A percentile compares a stretch with the other conserved stretches of the same genome.
Evolutionary conservation across 2,888 invertebrate species (phyloP).

Genomic region (Buathra laborator): DNA sequence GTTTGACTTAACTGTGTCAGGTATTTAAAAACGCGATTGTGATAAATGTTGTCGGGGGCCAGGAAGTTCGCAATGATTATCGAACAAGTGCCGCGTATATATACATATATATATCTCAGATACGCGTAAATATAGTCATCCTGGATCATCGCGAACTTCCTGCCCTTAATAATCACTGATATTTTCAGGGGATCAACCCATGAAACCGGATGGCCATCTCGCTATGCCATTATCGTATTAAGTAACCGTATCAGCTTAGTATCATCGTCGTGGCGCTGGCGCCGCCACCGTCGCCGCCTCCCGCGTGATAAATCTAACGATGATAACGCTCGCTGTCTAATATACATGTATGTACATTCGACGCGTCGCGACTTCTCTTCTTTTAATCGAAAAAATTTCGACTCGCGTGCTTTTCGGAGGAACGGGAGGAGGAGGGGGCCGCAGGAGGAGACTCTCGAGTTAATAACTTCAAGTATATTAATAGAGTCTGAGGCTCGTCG

Average conservation of each 20-base stretch:
- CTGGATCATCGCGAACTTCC: conserved; percentile 9
- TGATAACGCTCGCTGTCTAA: neutral
- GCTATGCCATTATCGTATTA: conserved; percentile 51
- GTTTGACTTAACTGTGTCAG: no score
- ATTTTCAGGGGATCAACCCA: conserved; percentile 47
- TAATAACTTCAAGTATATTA: conserved; percentile 57
- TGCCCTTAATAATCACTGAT: conserved; percentile 17
- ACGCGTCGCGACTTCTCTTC: conserved; percentile 10
- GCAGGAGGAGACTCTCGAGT: conserved; percentile 25
- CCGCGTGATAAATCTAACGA: neutral
- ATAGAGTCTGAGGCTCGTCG: conserved; percentile 38
- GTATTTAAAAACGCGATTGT: no score
- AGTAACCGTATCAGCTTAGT: conserved; percentile 50
- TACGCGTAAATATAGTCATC: neutral
- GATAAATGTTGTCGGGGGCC: no score
- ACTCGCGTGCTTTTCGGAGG: neutral
- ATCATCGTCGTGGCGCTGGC: conserved; percentile 38
- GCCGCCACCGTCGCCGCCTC: conserved; percentile 36
- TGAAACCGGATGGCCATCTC: conserved; percentile 62
- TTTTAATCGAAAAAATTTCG: conserved; percentile 7
- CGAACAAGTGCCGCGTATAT: no score
- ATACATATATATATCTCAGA: neutral
- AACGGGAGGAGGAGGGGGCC: no score
- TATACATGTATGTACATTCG: conserved; percentile 1
- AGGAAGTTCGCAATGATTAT: no score